Evolutionary conservation across 1,140 invertebrate genomes (phyloP).

Genomic region (Papilio machaon): DNA sequence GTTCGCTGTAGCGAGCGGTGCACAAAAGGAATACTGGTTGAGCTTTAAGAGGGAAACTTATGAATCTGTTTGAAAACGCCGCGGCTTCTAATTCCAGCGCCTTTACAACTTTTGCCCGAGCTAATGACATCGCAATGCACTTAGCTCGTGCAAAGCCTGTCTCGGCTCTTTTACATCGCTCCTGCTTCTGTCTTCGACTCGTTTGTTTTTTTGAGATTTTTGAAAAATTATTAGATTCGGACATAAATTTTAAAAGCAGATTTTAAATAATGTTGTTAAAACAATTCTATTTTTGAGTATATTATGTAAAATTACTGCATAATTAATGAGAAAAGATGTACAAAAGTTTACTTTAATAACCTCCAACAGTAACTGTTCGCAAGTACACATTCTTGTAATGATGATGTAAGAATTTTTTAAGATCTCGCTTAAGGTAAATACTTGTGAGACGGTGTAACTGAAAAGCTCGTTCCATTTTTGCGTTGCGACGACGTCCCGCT

Average conservation of each 20-base stretch:
- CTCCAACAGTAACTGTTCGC: neutral
- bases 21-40: slow-evolving; percentile 39
- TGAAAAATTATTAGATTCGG: neutral
- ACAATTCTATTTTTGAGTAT: no score
- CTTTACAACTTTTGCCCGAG: slow-evolving; percentile 49
- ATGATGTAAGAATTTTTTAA: slow-evolving; percentile 17
- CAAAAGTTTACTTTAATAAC: neutral
- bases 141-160: slow-evolving; percentile 45
- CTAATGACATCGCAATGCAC: slow-evolving; percentile 61
- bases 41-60: slow-evolving; percentile 49
- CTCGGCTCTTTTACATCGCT: slow-evolving; percentile 42
- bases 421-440: slow-evolving; percentile 3
- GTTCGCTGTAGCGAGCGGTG: slow-evolving; percentile 28
- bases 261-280: neutral
- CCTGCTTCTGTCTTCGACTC: neutral
- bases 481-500: neutral
- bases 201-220: neutral
- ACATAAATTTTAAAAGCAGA: neutral
- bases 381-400: neutral
- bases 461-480: slow-evolving; percentile 22
- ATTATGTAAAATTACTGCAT: no score
- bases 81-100: slow-evolving; percentile 52
- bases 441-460: slow-evolving; percentile 33
- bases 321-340: no score
- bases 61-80: slow-evolving; percentile 50